These are phyloP conservation scores for Batillaria attramentaria DNA, from an alignment of 1,140 invertebrate species.

Conservation along the genomic window DNA sequence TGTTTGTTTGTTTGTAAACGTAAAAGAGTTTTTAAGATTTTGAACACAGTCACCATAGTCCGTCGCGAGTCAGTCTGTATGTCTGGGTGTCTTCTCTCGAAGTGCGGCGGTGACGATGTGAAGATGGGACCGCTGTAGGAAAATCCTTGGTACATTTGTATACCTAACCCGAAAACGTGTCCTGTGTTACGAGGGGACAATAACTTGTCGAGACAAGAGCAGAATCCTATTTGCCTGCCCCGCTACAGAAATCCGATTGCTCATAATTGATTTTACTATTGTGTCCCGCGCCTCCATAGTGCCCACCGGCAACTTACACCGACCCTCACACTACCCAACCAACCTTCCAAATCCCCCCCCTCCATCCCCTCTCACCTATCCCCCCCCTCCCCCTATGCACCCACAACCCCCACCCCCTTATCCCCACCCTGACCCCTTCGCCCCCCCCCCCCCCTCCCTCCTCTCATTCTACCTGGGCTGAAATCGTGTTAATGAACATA, in stretches of 20 bases:
- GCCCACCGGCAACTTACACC: not conserved
- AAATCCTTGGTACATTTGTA: no score
- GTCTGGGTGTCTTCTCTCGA: no score
- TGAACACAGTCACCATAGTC: no score
- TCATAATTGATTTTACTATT: conserved; percentile 15
- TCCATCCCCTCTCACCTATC: not conserved
- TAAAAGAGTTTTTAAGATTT: no score
- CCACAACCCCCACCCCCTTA: not conserved
- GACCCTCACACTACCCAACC: not conserved
- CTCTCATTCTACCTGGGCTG: conserved; percentile 27
- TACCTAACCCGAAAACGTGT: no score
- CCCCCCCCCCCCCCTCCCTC: not conserved
- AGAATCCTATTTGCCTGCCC: not conserved
- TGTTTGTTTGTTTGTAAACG: no score
- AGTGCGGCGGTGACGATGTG: no score
- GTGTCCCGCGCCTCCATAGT: not conserved
- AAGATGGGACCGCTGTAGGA: no score
- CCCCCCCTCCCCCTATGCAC: not conserved
- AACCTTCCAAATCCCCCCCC: not conserved
- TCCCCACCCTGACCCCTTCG: not conserved
- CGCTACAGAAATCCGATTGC: not conserved
- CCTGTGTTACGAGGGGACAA: no score
- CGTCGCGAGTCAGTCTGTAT: no score
- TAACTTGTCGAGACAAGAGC: not conserved
- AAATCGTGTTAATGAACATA: conserved; percentile 38